Conservation (phyloP, 1,140 invertebrate genomes). For the Drosophila ohnishii region DNA sequence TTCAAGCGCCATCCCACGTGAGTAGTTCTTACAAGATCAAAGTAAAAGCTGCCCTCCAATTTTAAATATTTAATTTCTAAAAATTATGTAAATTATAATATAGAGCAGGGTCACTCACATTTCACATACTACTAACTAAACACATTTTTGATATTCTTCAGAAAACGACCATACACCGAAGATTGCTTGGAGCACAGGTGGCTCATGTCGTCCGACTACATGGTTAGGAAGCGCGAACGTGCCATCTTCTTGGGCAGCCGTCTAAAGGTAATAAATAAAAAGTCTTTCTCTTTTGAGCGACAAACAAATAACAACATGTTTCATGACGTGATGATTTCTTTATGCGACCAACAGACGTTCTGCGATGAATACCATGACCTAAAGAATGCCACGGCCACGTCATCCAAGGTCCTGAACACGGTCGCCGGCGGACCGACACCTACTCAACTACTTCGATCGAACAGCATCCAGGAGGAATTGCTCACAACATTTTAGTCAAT, state of each 20-base stretch:
- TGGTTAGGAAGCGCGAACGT: conserved; percentile 95
- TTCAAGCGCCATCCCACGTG: conserved; percentile 97
- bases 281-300: background rate
- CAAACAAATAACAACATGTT: background rate
- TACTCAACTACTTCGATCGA: conserved; percentile 87
- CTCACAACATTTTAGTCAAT: conserved; percentile 84
- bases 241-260: conserved; percentile 92
- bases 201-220: conserved; percentile 94
- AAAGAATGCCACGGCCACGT: conserved; percentile 85
- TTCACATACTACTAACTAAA: background rate
- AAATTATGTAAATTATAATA: background rate
- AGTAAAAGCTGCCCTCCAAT: background rate
- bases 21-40: conserved; percentile 68
- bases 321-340: conserved; percentile 16
- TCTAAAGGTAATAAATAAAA: conserved; percentile 86
- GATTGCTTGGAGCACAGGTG: conserved; percentile 98
- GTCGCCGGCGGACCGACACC: conserved; percentile 83
- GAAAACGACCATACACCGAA: conserved; percentile 95
- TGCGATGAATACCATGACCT: conserved; percentile 89
- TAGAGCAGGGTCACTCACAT: background rate
- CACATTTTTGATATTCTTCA: conserved; percentile 80
- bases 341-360: conserved; percentile 85
- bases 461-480: conserved; percentile 92
- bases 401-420: conserved; percentile 84
- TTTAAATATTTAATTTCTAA: background rate